Evolutionary conservation across 1,140 invertebrate species (phyloP).

Genomic region (Pectinophora gossypiella): DNA sequence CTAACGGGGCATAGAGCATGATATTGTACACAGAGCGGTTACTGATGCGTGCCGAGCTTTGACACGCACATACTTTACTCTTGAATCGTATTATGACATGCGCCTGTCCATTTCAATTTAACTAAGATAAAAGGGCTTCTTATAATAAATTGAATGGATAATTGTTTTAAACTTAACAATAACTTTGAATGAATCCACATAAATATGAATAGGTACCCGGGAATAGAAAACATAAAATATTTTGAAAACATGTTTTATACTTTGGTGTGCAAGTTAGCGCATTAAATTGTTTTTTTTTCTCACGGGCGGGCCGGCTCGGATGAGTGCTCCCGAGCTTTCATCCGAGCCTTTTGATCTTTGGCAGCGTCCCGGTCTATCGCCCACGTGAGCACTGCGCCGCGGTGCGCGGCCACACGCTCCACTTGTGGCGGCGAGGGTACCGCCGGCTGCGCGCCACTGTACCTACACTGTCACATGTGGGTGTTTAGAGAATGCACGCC

Average conservation of each 20-base stretch:
- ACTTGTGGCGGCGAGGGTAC: background rate
- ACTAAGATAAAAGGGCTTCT: too few relatives aligned
- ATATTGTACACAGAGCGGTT: conserved; percentile 27
- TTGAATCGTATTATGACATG: too few relatives aligned
- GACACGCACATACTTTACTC: background rate
- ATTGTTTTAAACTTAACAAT: too few relatives aligned
- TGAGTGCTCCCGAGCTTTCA: background rate
- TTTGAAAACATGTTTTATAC: too few relatives aligned
- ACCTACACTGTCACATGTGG: background rate
- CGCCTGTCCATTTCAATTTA: too few relatives aligned
- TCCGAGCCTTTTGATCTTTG: background rate
- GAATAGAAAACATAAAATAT: too few relatives aligned
- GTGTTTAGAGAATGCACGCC: background rate
- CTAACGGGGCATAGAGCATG: conserved; percentile 64
- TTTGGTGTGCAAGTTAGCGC: too few relatives aligned
- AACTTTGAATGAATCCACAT: too few relatives aligned
- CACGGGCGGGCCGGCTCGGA: background rate
- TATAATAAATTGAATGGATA: too few relatives aligned
- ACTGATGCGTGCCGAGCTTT: background rate
- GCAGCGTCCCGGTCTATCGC: conserved; percentile 1
- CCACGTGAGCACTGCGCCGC: background rate
- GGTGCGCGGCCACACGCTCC: background rate
- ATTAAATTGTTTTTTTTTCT: too few relatives aligned
- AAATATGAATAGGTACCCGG: too few relatives aligned
- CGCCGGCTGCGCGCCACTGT: too few relatives aligned